phyloP scores from a whole-genome alignment of 2,888 invertebrate genomes.

The Cloeon dipterum region DNA sequence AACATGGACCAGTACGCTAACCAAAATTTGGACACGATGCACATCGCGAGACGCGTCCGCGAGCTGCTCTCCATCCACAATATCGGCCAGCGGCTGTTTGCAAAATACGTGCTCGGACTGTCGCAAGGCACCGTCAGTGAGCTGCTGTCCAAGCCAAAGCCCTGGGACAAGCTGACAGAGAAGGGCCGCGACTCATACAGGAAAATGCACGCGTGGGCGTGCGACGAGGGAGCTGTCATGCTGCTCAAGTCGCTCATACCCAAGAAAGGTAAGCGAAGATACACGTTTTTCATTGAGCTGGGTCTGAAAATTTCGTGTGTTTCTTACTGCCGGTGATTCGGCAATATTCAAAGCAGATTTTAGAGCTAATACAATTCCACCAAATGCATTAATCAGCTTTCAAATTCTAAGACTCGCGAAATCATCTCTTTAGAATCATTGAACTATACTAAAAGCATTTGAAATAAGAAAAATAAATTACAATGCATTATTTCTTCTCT shows the following conservation, averaged over 20 bases:
- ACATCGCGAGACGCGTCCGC: slow-evolving; percentile 77
- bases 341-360: no score
- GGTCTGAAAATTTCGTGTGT: no score
- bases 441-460: no score
- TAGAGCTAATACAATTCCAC: no score
- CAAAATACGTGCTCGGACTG: slow-evolving; percentile 90
- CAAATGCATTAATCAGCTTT: no score
- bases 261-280: slow-evolving; percentile 77
- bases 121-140: slow-evolving; percentile 98
- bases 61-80: slow-evolving; percentile 91
- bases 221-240: slow-evolving; percentile 90
- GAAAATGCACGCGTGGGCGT: slow-evolving; percentile 99
- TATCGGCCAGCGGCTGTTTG: slow-evolving; percentile 95
- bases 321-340: no score
- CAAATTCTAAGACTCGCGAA: no score
- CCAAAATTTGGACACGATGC: slow-evolving; percentile 83
- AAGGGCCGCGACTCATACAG: slow-evolving; percentile 97
- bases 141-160: slow-evolving; percentile 93
- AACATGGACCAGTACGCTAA: slow-evolving; percentile 92
- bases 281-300: no score
- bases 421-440: no score
- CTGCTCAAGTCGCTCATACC: slow-evolving; percentile 94
- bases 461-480: no score
- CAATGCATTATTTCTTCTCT: no score
- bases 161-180: slow-evolving; percentile 98